Evolutionary conservation across 2,113 vertebrate species (phyloP).

Genomic region (Ictidomys tridecemlineatus): DNA sequence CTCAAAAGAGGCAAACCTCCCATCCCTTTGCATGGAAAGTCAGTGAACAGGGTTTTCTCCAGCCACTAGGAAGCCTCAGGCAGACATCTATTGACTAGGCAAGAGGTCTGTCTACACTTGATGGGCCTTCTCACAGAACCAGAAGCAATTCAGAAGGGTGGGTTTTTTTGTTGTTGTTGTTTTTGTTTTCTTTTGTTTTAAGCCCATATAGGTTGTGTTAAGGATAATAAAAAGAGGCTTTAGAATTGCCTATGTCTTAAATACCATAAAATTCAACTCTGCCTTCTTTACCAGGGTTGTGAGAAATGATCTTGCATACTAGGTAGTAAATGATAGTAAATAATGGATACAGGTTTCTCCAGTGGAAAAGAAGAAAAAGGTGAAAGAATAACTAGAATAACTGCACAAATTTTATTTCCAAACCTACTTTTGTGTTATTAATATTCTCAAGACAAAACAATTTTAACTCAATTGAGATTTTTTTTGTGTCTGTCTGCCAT

Average conservation of each 20-base stretch:
- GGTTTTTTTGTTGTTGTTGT: neutral
- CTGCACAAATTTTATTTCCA: neutral
- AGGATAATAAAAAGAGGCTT: neutral
- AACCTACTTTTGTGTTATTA: neutral
- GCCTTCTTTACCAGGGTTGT: neutral
- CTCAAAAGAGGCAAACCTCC: neutral
- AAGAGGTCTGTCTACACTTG: neutral
- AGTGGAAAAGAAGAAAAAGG: neutral
- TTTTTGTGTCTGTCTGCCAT: neutral
- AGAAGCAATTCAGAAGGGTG: neutral
- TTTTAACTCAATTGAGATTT: neutral
- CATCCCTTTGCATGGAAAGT: neutral
- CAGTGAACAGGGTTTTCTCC: neutral
- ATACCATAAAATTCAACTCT: neutral
- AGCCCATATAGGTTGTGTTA: neutral
- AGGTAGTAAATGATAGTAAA: neutral
- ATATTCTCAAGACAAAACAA: slow-evolving; percentile 3
- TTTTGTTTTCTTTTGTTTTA: neutral
- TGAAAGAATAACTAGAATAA: neutral
- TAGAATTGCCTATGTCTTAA: neutral
- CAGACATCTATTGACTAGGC: neutral
- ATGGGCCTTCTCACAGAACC: neutral
- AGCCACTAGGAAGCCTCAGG: neutral
- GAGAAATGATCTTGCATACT: neutral
- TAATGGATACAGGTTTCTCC: neutral